Evolutionary conservation across 2,797 vertebrate genomes (phyloP).

Genomic region (Pangasius djambal): DNA sequence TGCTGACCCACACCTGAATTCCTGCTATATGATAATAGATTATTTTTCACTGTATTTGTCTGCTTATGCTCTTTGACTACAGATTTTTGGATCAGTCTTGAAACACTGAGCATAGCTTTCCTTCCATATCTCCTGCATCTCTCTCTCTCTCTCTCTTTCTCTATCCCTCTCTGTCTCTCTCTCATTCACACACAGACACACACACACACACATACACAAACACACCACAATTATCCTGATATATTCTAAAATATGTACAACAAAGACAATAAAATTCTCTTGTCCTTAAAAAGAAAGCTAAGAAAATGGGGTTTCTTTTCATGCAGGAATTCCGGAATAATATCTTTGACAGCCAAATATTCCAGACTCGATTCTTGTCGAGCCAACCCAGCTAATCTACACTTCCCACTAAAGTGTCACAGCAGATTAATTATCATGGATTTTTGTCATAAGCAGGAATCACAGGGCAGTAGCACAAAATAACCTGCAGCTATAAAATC

Average conservation of each 20-base stretch:
- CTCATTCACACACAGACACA: not conserved
- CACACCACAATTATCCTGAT: not conserved
- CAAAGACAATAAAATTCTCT: not conserved
- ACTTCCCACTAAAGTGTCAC: conserved; percentile 40
- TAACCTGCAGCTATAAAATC: conserved; percentile 44
- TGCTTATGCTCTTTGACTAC: not conserved
- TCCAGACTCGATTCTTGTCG: not conserved
- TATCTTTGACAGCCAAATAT: not conserved
- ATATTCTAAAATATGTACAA: not conserved
- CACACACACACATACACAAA: not conserved
- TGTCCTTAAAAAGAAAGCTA: not conserved
- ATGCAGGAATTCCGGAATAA: not conserved
- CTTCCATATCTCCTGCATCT: not conserved
- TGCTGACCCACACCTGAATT: not conserved
- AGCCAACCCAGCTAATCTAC: conserved; percentile 12
- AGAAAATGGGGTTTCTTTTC: not conserved
- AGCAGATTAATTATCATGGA: conserved; percentile 42
- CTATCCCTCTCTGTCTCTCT: not conserved
- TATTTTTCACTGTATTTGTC: not conserved
- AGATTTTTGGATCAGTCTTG: not conserved
- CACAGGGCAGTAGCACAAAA: conserved; percentile 24
- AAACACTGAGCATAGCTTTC: not conserved
- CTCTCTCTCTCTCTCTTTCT: not conserved
- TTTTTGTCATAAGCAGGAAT: conserved; percentile 41
- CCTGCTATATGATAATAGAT: not conserved